Evolutionary conservation across 2,113 vertebrate species (phyloP).

Genomic region (Sinocyclocheilus rhinocerous): DNA sequence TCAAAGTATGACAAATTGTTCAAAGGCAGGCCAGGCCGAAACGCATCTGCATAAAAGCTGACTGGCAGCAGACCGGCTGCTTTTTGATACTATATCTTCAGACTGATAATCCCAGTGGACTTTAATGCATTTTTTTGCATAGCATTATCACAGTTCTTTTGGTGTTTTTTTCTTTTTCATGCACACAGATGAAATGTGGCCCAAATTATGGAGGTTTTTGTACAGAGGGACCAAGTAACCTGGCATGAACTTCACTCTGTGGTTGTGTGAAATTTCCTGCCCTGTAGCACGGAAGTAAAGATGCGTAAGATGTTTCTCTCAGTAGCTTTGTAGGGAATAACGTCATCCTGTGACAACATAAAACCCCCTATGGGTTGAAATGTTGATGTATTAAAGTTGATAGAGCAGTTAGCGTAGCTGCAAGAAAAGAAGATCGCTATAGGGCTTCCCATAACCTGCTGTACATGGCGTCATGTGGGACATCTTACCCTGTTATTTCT

Average conservation of each 20-base stretch:
- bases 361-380: constrained; percentile 40
- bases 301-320: background rate
- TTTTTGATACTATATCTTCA: constrained; percentile 37
- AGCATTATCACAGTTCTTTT: constrained; percentile 16
- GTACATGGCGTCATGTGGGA: constrained; percentile 48
- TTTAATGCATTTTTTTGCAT: constrained; percentile 31
- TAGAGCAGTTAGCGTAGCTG: constrained; percentile 36
- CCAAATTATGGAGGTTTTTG: constrained; percentile 10
- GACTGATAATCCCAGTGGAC: constrained; percentile 17
- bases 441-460: constrained; percentile 48
- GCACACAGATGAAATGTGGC: background rate
- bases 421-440: constrained; percentile 46
- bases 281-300: background rate
- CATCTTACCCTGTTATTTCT: background rate
- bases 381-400: constrained; percentile 56
- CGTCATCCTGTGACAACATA: constrained; percentile 34
- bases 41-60: constrained; percentile 50
- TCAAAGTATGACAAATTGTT: constrained; percentile 53
- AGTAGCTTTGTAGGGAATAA: background rate
- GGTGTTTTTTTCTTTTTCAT: background rate
- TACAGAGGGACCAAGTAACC: background rate
- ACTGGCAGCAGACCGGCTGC: constrained; percentile 30
- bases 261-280: background rate
- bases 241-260: constrained; percentile 1
- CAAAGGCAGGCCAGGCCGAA: constrained; percentile 32